phyloP scores from a whole-genome alignment of 2,797 vertebrate genomes.

The Natrix natrix region DNA sequence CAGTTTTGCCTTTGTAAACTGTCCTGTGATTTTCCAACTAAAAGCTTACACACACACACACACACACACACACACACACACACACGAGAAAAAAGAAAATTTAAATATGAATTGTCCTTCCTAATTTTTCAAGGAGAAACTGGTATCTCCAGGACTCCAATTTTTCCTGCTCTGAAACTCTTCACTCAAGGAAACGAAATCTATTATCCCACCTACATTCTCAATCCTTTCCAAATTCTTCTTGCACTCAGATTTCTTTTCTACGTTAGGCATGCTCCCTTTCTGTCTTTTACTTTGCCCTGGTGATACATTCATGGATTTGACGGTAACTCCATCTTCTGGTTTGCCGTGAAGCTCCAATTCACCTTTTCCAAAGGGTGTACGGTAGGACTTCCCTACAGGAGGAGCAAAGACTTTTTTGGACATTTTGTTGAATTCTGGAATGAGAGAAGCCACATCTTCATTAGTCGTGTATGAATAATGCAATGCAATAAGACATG shows the following conservation, averaged over 20 bases:
- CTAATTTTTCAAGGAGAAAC: no score
- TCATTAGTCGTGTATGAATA: background rate
- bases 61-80: background rate
- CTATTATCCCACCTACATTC: constrained; percentile 21
- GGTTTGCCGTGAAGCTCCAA: background rate
- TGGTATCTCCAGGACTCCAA: background rate
- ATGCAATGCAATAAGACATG: no score
- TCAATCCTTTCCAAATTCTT: constrained; percentile 11
- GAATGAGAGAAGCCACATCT: background rate
- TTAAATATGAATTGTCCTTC: background rate
- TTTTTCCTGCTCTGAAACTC: background rate
- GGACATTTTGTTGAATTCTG: constrained; percentile 33
- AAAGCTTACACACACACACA: background rate
- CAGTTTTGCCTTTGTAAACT: background rate
- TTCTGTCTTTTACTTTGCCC: constrained; percentile 8
- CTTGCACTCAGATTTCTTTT: constrained; percentile 5
- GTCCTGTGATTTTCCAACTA: background rate
- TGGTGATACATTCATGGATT: background rate
- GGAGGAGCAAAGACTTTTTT: constrained; percentile 57
- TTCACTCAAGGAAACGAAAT: background rate
- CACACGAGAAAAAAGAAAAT: background rate
- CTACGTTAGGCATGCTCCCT: background rate
- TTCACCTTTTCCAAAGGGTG: background rate
- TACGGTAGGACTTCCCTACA: constrained; percentile 22
- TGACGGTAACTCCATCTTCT: background rate